phyloP scores from a whole-genome alignment of 2,888 invertebrate species.

The Callosobruchus maculatus region DNA sequence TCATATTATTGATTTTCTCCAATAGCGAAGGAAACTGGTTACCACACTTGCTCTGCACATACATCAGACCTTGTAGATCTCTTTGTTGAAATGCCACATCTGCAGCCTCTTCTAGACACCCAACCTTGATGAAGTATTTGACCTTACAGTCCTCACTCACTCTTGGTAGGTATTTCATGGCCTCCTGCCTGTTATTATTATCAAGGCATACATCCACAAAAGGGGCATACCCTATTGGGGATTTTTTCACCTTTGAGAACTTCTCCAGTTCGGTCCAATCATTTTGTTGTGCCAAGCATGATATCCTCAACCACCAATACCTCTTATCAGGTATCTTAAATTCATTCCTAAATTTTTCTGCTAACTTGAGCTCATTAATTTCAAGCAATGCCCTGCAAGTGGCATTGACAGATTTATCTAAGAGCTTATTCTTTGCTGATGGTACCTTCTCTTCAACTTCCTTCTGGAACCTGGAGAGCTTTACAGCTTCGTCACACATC shows the following conservation, averaged over 20 bases:
- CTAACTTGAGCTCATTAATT: conserved; percentile 71
- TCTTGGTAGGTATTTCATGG: conserved; percentile 78
- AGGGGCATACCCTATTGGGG: conserved; percentile 91
- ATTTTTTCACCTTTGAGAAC: conserved; percentile 85
- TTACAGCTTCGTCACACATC: conserved; percentile 76
- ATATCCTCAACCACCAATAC: conserved; percentile 90
- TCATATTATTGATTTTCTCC: conserved; percentile 52
- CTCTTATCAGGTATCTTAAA: conserved; percentile 89
- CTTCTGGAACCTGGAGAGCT: conserved; percentile 71
- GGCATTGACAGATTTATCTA: conserved; percentile 80
- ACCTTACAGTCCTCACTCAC: conserved; percentile 84
- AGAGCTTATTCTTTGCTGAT: conserved; percentile 53
- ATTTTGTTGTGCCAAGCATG: conserved; percentile 68
- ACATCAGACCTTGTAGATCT: conserved; percentile 65
- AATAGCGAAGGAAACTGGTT: conserved; percentile 30
- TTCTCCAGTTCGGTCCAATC: conserved; percentile 87
- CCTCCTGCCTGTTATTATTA: conserved; percentile 68
- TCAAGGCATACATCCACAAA: conserved; percentile 89
- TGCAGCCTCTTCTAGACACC: conserved; percentile 78
- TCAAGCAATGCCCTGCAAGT: conserved; percentile 72
- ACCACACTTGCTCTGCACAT: conserved; percentile 64
- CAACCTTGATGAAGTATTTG: conserved; percentile 82
- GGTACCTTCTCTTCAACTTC: conserved; percentile 68
- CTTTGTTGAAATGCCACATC: conserved; percentile 74
- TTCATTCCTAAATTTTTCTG: conserved; percentile 82